Evolutionary conservation across 2,888 invertebrate species (phyloP), one percentile per base, ranked within the genome.

Genomic region (Zaprionus lineosus): DNA sequence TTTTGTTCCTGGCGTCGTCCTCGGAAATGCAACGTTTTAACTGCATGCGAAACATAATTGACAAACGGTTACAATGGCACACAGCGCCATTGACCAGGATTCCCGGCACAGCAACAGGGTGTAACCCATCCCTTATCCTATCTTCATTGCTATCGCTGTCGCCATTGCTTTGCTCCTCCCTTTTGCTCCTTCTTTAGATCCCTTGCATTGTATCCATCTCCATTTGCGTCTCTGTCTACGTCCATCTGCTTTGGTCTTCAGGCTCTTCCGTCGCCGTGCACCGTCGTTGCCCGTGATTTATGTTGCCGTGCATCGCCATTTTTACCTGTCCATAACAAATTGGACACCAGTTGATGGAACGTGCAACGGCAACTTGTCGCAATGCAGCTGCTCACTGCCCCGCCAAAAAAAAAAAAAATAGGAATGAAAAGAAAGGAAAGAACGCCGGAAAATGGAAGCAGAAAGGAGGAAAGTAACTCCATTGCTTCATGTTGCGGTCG

Each of bases 321-420:
- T 75, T 68, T 73, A 77, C 77, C 81, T 77, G 81, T 64, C 75
- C 77, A 70, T 74, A 74, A 70, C 73, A 79, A 78, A 78, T 77
- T 78, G 77, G 77, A 77, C 81, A 78, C 78, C 77, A 78, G 81
- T 78, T 78, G 78, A 78, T 81, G 73, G 74, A 62, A 58, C 67
- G 55, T 58, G 51, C 44, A 31, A 31, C 29, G 40, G 64, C 77
- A 67, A 77, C 81, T 78, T 78, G 78, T 73, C 78, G 78, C 78
- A 78, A 53, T 78, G 77, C 77, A 76, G 74, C 76, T 61, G 68
- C 57, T 55, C 40, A n/a, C 43, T 40, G 24, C 26, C 19, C 34
- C 40, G 18, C n/a, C n/a, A n/a, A n/a, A n/a, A n/a, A n/a, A n/a
- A n/a, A n/a, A n/a, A n/a, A n/a, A n/a, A n/a, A n/a, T n/a, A n/a